A percentile compares a stretch with the other conserved stretches of the same genome.
phyloP scores from a whole-genome alignment of 2,113 vertebrate genomes.

The Myrmecophaga tridactyla region DNA sequence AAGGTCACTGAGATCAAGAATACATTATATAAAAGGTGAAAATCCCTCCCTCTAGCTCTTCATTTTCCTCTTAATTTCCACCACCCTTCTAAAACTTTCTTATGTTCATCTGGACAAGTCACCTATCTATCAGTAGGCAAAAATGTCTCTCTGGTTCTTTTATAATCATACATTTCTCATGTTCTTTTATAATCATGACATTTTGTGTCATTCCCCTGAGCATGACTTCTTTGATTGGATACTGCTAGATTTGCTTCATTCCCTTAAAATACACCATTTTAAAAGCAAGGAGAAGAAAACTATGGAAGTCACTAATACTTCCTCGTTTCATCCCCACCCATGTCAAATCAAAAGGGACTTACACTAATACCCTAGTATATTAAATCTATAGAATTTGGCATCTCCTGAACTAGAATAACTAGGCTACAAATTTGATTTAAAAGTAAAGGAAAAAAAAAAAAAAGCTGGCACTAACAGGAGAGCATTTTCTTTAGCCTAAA shows the following conservation, averaged over 20 bases:
- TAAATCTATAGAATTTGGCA: background rate
- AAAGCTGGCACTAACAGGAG: background rate
- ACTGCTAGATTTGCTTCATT: background rate
- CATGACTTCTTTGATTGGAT: background rate
- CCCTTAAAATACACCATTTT: background rate
- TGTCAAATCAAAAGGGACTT: background rate
- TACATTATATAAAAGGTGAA: background rate
- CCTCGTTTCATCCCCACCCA: background rate
- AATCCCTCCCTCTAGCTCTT: background rate
- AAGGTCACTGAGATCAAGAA: background rate
- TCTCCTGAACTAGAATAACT: constrained; percentile 25
- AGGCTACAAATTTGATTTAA: background rate
- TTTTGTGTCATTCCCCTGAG: background rate
- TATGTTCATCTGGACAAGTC: background rate
- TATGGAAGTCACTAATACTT: background rate
- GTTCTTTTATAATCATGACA: too few relatives aligned
- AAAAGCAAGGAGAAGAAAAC: background rate
- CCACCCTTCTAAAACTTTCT: background rate
- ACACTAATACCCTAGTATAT: background rate
- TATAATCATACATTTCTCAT: background rate
- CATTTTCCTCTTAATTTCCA: background rate
- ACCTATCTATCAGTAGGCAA: background rate
- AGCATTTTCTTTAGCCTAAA: background rate
- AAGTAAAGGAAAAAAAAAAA: background rate
- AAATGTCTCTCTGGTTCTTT: background rate